A percentile compares a stretch with the other conserved stretches of the same genome.
Conservation (phyloP, 2,113 vertebrate species). For the Pogonocichla stellata region DNA sequence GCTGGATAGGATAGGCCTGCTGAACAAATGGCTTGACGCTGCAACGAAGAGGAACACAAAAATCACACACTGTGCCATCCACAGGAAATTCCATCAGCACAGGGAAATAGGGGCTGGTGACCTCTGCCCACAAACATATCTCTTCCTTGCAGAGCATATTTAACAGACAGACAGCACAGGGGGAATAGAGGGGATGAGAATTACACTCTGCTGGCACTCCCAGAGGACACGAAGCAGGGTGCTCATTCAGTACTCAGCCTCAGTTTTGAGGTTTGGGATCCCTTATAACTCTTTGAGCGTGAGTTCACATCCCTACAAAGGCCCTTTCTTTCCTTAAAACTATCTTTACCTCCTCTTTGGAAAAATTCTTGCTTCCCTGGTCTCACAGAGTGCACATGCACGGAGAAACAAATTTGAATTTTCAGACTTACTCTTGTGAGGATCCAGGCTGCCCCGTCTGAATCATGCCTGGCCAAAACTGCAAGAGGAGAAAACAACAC, state of each 20-base stretch:
- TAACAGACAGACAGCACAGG: background rate
- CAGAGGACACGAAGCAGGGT: background rate
- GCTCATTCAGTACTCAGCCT: background rate
- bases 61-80: background rate
- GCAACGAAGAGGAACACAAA: slow-evolving; percentile 33
- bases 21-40: slow-evolving; percentile 98
- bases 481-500: slow-evolving; percentile 52
- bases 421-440: slow-evolving; percentile 94
- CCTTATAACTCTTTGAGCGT: background rate
- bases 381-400: background rate
- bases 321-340: background rate
- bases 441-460: slow-evolving; percentile 96
- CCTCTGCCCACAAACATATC: background rate
- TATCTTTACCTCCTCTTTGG: background rate
- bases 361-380: background rate
- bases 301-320: background rate
- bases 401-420: background rate
- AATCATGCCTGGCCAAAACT: slow-evolving; percentile 99
- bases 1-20: slow-evolving; percentile 94
- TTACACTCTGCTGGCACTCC: background rate
- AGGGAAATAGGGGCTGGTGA: background rate
- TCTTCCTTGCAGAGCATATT: background rate
- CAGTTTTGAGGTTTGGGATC: background rate
- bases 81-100: background rate
- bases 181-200: background rate